phyloP scores from a whole-genome alignment of 2,113 vertebrate genomes.

The Amblyornis subalaris region DNA sequence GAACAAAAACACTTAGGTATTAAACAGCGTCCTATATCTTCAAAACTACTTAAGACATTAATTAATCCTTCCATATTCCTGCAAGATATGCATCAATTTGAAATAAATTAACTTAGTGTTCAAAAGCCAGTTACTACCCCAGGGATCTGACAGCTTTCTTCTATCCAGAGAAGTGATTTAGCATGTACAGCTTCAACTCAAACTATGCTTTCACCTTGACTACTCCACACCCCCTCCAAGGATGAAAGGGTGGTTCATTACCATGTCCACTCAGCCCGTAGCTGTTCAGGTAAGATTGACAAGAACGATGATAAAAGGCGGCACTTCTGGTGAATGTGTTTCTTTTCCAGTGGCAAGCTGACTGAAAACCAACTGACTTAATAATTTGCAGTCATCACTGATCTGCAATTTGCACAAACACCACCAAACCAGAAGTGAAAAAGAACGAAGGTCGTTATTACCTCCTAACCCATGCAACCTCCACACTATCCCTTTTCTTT shows the following conservation, averaged over 20 bases:
- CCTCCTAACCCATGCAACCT: background rate
- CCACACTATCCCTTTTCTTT: background rate
- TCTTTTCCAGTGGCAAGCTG: background rate
- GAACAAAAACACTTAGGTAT: background rate
- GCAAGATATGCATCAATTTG: constrained; percentile 20
- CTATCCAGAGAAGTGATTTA: background rate
- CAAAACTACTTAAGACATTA: constrained; percentile 20
- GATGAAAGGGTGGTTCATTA: background rate
- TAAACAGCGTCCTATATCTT: background rate
- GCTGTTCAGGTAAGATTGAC: background rate
- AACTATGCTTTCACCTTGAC: background rate
- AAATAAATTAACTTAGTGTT: constrained; percentile 17
- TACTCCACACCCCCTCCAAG: background rate
- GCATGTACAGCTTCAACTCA: background rate
- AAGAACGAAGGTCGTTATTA: background rate
- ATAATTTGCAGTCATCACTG: background rate
- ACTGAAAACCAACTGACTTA: background rate
- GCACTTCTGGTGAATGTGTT: background rate
- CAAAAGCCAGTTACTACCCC: constrained; percentile 7
- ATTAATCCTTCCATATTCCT: constrained; percentile 28
- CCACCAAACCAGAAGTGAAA: background rate
- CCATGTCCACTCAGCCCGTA: background rate
- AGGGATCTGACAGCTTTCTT: background rate
- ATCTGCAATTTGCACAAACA: background rate
- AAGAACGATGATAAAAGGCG: background rate